A percentile compares a stretch with the other conserved stretches of the same genome.
Evolutionary conservation across 2,888 invertebrate genomes (phyloP).

Genomic region (Odontomyia ornata): DNA sequence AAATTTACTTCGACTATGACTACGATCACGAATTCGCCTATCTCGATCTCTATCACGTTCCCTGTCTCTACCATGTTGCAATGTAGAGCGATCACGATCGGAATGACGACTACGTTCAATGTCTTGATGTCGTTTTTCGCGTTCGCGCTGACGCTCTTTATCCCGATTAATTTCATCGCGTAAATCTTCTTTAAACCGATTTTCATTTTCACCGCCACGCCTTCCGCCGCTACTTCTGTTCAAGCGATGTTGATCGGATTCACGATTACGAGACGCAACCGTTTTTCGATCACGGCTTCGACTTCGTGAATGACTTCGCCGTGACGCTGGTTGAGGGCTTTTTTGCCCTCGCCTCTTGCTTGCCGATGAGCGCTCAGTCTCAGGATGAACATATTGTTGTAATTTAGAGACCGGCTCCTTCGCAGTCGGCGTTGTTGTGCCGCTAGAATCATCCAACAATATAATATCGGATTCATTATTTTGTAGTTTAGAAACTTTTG

Average conservation of each 20-base stretch:
- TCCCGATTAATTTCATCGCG: slow-evolving; percentile 64
- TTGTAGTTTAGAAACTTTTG: slow-evolving; percentile 56
- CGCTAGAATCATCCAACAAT: slow-evolving; percentile 73
- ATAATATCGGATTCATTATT: slow-evolving; percentile 68
- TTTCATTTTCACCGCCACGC: slow-evolving; percentile 65
- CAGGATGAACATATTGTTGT: slow-evolving; percentile 51
- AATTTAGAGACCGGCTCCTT: slow-evolving; percentile 43
- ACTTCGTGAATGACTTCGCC: slow-evolving; percentile 58
- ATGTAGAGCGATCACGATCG: slow-evolving; percentile 55
- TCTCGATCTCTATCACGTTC: slow-evolving; percentile 57
- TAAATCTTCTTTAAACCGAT: slow-evolving; percentile 62
- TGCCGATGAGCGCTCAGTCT: slow-evolving; percentile 33
- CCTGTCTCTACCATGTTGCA: slow-evolving; percentile 58
- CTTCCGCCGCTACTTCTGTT: slow-evolving; percentile 49
- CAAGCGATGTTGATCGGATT: slow-evolving; percentile 39
- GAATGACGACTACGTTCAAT: slow-evolving; percentile 53
- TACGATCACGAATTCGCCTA: slow-evolving; percentile 60
- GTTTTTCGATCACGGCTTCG: slow-evolving; percentile 58
- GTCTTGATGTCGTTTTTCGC: slow-evolving; percentile 56
- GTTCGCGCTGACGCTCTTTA: slow-evolving; percentile 65
- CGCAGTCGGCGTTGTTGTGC: slow-evolving; percentile 64
- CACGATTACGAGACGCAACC: slow-evolving; percentile 58
- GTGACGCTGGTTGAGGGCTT: background rate
- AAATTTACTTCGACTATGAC: slow-evolving; percentile 62
- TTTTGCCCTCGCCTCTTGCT: slow-evolving; percentile 21